Evolutionary conservation across 2,797 vertebrate species (phyloP).

Genomic region (Hoplostethus atlanticus): DNA sequence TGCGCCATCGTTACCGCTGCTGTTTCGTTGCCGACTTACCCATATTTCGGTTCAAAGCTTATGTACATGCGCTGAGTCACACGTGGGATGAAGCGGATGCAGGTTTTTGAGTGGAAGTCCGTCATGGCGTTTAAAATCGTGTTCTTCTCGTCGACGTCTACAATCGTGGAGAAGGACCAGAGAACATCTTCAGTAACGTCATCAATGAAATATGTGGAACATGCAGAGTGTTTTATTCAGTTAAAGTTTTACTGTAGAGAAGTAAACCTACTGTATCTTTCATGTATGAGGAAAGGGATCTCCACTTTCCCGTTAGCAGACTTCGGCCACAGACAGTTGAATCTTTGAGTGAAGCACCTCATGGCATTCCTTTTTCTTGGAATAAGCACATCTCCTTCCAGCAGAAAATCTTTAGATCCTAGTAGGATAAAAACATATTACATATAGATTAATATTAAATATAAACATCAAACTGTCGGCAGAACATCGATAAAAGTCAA

Average conservation of each 20-base stretch:
- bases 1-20: no score
- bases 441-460: no score
- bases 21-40: constrained; percentile 62
- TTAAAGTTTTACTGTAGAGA: background rate
- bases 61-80: constrained; percentile 23
- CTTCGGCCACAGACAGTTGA: constrained; percentile 69
- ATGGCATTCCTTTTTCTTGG: constrained; percentile 59
- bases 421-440: background rate
- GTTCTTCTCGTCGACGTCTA: constrained; percentile 17
- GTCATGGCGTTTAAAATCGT: constrained; percentile 31
- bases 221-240: background rate
- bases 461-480: background rate
- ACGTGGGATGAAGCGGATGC: constrained; percentile 64
- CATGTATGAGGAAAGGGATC: constrained; percentile 45
- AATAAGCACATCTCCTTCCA: constrained; percentile 63
- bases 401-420: constrained; percentile 44
- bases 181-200: background rate
- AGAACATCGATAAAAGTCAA: background rate
- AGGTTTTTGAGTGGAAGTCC: constrained; percentile 55
- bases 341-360: background rate
- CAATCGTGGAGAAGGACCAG: background rate
- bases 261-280: constrained; percentile 54
- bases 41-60: constrained; percentile 53
- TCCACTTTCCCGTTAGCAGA: constrained; percentile 38
- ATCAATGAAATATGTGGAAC: background rate